Conservation (phyloP, 1,140 invertebrate species). For the Ips typographus region DNA sequence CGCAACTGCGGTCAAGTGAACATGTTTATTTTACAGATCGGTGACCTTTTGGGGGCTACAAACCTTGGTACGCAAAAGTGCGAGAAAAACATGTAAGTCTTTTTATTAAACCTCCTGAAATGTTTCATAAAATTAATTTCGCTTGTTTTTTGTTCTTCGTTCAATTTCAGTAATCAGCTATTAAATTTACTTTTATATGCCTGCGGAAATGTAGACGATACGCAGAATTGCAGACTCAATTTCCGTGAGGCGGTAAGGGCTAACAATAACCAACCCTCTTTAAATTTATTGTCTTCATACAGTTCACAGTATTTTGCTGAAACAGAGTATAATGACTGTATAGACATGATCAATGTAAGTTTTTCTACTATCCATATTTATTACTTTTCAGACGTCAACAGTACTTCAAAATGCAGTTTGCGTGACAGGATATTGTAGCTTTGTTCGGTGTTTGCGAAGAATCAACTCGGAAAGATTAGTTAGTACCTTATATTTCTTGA, state of each 20-base stretch:
- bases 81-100: slow-evolving; percentile 29
- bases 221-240: slow-evolving; percentile 16
- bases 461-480: slow-evolving; percentile 59
- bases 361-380: not conserved
- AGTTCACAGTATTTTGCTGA: slow-evolving; percentile 36
- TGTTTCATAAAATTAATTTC: not conserved
- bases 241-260: slow-evolving; percentile 29
- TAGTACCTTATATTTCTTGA: slow-evolving; percentile 32
- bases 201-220: slow-evolving; percentile 37
- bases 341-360: slow-evolving; percentile 35
- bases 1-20: slow-evolving; percentile 14
- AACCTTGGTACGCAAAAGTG: slow-evolving; percentile 23
- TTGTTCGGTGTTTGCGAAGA: slow-evolving; percentile 58
- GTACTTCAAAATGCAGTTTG: slow-evolving; percentile 39
- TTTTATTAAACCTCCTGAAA: not conserved
- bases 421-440: slow-evolving; percentile 59
- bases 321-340: slow-evolving; percentile 37
- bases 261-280: slow-evolving; percentile 40
- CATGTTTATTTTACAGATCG: slow-evolving; percentile 28
- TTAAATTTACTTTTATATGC: slow-evolving; percentile 33
- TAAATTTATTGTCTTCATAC: slow-evolving; percentile 28
- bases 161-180: slow-evolving; percentile 11
- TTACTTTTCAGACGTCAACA: not conserved
- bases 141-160: not conserved
- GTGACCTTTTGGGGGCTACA: slow-evolving; percentile 19